Percentiles rank a stretch among this genome's conserved stretches.
Conservation (phyloP, 37 sponge, comb jelly and placozoan genomes). For the Oscarella lobularis region DNA sequence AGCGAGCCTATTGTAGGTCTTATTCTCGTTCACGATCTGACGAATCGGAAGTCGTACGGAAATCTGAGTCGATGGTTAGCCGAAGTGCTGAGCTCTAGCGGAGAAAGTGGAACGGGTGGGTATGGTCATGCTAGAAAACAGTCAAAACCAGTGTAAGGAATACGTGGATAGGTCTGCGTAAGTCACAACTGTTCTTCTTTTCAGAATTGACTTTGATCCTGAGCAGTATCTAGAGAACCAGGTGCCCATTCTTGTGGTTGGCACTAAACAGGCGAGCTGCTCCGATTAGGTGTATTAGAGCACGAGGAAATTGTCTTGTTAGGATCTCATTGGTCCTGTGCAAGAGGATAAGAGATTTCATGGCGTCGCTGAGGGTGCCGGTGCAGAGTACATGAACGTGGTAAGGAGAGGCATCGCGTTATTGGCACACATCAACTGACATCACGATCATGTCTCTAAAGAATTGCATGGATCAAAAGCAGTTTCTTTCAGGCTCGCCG, state of each 20-base stretch:
- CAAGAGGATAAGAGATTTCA: conserved; percentile 11
- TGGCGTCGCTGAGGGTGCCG: conserved; percentile 25
- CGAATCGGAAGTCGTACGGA: conserved; percentile 83
- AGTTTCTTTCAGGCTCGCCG: conserved; percentile 43
- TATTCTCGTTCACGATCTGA: conserved; percentile 87
- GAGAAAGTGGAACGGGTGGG: no score
- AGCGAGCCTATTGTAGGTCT: conserved; percentile 35
- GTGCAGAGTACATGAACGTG: conserved; percentile 27
- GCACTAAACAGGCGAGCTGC: conserved; percentile 50
- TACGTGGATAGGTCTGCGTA: neutral
- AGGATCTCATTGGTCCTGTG: neutral
- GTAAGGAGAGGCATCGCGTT: conserved; percentile 8
- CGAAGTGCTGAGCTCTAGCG: conserved; percentile 23
- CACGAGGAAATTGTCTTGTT: no score
- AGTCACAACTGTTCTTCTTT: no score
- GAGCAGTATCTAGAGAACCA: conserved; percentile 56
- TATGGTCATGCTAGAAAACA: no score
- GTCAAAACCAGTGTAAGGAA: no score
- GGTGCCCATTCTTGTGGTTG: conserved; percentile 72
- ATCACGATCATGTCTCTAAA: conserved; percentile 2
- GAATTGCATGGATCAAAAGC: conserved; percentile 39
- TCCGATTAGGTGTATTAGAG: no score
- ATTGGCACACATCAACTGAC: conserved; percentile 8
- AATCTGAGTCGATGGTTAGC: conserved; percentile 78
- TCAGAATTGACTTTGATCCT: conserved; percentile 46